phyloP scores from a whole-genome alignment of 2,797 vertebrate genomes.

The Dermochelys coriacea region DNA sequence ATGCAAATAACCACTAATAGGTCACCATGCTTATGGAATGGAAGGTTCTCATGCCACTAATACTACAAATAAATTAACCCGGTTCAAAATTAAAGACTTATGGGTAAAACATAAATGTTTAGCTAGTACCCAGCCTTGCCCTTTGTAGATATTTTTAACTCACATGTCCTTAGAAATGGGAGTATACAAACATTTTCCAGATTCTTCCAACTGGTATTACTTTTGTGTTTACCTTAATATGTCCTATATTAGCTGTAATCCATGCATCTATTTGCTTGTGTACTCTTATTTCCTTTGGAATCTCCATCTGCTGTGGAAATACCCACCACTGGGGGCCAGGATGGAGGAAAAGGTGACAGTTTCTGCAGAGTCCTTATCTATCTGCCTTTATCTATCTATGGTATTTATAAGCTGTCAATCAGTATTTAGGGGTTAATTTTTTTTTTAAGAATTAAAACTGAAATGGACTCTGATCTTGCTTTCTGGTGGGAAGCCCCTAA shows the following conservation, averaged over 20 bases:
- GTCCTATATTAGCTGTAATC: conserved; percentile 49
- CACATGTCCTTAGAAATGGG: conserved; percentile 34
- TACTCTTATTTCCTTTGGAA: conserved; percentile 64
- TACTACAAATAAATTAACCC: neutral
- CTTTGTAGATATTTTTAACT: conserved; percentile 13
- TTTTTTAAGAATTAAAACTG: neutral
- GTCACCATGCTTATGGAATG: neutral
- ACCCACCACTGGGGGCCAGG: neutral
- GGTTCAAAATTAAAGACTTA: neutral
- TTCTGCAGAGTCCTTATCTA: conserved; percentile 33
- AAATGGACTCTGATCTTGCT: neutral
- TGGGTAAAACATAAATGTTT: neutral
- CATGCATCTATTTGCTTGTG: conserved; percentile 65
- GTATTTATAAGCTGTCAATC: conserved; percentile 16
- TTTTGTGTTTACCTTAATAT: conserved; percentile 59
- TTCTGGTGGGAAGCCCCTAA: neutral
- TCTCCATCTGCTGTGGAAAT: conserved; percentile 67
- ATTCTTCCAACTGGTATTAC: conserved; percentile 47
- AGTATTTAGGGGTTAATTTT: neutral
- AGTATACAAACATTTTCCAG: conserved; percentile 7
- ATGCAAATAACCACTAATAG: neutral
- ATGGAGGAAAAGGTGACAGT: conserved; percentile 48
- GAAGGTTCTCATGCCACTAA: neutral
- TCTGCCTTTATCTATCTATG: neutral
- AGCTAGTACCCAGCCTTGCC: neutral